Base-by-base conservation (phyloP, 2,888 invertebrate species). In the Tubulanus polymorphus region DNA sequence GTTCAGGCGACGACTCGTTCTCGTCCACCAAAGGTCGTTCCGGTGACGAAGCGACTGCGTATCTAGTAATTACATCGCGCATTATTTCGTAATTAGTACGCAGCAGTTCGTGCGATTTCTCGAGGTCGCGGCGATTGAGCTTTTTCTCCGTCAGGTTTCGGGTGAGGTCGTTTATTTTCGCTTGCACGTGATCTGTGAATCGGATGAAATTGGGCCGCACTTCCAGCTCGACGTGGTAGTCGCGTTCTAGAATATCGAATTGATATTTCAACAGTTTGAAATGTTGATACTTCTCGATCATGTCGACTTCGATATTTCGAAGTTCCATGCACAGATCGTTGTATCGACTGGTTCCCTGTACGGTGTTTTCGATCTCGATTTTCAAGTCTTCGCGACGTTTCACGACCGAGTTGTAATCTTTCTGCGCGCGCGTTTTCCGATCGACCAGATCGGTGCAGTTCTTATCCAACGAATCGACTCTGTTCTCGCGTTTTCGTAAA, bases 201-300 rank as follows among this genome's bases (percentile, higher is more conserved):
- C 66, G 62, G 23, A 74, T 72, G 51, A 74, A 69, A 58, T 64
- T 68, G 6, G 73, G 73, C 18, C 69, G 53, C 1, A 73, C 54
- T 51, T 71, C 69, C 35, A 69, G 51, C 51, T 72, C 72, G 30
- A 73, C 55, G 3, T 68, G 52, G 37, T 66, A 71, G 53, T 74
- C 73, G 45, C 69, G 67, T 26, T 65, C 57, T 5, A 71, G 60
- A 10, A 73, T 59, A 1, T 64, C 55, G 35, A 68, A 65, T 48
- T 71, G 65, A 57, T 64, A 74, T 48, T 68, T 63, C 25, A 72
- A 53, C 48, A 71, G 57, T 49, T 66, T 66, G 28, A 73, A 51
- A 49, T 64, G 63, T 37, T 62, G 62, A 27, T 71, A 60, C 15
- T 61, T 59, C 37, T 63, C 59, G 3, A 63, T 53, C 8, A 70